Evolutionary conservation across 2,797 vertebrate species (phyloP).

Genomic region (Enteromius mattozi): DNA sequence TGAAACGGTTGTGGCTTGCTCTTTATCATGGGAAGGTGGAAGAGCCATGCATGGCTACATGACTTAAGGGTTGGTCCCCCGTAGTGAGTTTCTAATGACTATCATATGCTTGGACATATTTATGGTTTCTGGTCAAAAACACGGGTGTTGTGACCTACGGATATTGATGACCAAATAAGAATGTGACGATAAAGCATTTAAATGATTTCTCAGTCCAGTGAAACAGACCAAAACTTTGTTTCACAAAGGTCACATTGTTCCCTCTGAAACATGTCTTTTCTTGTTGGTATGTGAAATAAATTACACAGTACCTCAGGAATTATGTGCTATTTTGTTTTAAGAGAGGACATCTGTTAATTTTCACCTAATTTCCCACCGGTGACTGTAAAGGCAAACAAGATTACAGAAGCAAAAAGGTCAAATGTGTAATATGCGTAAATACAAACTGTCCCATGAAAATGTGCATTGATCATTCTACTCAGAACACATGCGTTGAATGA

Average conservation of each 20-base stretch:
- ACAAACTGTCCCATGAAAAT: not conserved
- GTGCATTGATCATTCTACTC: not conserved
- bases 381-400: slow-evolving; percentile 3
- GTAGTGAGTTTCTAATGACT: slow-evolving; percentile 55
- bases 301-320: not conserved
- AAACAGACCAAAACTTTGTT: not conserved
- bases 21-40: slow-evolving; percentile 58
- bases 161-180: not conserved
- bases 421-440: slow-evolving; percentile 7
- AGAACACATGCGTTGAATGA: not conserved
- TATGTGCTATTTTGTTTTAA: slow-evolving; percentile 12
- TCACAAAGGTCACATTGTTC: too few relatives aligned
- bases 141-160: not conserved
- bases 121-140: slow-evolving; percentile 36
- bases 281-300: slow-evolving; percentile 19
- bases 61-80: slow-evolving; percentile 57
- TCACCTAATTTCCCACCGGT: not conserved
- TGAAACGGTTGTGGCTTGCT: slow-evolving; percentile 56
- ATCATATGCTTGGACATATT: slow-evolving; percentile 60
- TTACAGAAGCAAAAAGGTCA: slow-evolving; percentile 33
- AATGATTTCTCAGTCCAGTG: not conserved
- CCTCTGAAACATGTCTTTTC: not conserved
- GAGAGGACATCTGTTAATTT: not conserved
- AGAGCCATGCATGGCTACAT: slow-evolving; percentile 56
- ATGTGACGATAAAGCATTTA: not conserved